phyloP scores from a whole-genome alignment of 2,113 vertebrate species.

The Condylura cristata region DNA sequence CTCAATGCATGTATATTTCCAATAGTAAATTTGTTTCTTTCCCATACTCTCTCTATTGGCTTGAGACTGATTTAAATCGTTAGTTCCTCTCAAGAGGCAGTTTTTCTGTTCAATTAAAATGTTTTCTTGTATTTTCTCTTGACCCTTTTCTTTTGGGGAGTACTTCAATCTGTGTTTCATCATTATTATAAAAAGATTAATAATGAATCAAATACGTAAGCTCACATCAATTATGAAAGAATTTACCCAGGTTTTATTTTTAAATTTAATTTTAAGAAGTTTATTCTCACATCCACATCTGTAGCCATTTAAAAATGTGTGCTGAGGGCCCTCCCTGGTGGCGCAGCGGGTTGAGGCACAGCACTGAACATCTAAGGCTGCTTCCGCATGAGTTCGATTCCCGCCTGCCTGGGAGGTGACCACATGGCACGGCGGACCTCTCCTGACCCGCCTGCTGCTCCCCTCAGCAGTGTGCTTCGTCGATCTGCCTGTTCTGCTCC shows the following conservation, averaged over 20 bases:
- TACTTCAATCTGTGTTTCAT: neutral
- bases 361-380: too few species aligned
- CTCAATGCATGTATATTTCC: neutral
- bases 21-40: slow-evolving; percentile 21
- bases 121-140: neutral
- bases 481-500: too few species aligned
- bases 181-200: slow-evolving; percentile 14
- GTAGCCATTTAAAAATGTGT: neutral
- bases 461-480: too few species aligned
- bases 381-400: too few species aligned
- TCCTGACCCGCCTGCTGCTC: too few species aligned
- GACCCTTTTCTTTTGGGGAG: neutral
- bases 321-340: too few species aligned
- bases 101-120: neutral
- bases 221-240: neutral
- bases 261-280: neutral
- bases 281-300: neutral
- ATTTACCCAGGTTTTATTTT: neutral
- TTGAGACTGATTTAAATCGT: neutral
- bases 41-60: neutral
- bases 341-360: too few species aligned
- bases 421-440: too few species aligned
- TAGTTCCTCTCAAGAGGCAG: neutral
- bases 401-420: too few species aligned
- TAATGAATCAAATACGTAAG: neutral